phyloP scores from a whole-genome alignment of 2,797 vertebrate genomes.

The Poeciliopsis presidionis region DNA sequence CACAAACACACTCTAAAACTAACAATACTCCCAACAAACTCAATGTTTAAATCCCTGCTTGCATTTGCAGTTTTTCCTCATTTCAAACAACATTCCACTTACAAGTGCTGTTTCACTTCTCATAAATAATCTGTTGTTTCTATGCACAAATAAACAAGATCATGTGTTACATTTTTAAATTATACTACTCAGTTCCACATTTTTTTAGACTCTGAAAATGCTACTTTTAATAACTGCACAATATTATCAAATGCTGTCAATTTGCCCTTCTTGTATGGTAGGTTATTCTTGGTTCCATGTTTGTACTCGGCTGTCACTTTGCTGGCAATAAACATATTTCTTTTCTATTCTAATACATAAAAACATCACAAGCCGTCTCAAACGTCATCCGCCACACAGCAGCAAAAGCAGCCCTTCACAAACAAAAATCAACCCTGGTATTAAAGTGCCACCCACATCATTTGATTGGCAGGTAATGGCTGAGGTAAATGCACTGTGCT shows the following conservation, averaged over 20 bases:
- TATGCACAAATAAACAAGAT: neutral
- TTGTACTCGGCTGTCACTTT: neutral
- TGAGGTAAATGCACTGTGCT: neutral
- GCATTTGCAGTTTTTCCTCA: no score
- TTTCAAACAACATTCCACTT: no score
- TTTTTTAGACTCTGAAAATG: neutral
- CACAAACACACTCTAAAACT: neutral
- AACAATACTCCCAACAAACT: neutral
- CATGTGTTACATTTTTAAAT: neutral
- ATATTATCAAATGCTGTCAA: neutral
- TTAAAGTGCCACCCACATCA: neutral
- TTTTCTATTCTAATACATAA: neutral
- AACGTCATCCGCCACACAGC: neutral
- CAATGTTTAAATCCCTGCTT: neutral
- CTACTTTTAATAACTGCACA: neutral
- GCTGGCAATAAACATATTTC: neutral
- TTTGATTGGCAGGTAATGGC: neutral
- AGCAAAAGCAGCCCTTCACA: neutral
- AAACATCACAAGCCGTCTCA: neutral
- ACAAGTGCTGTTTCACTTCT: neutral
- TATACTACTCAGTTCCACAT: neutral
- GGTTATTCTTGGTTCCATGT: neutral
- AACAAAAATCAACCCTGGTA: slow-evolving; percentile 4
- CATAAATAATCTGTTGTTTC: neutral
- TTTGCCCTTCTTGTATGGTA: neutral